These are phyloP conservation scores for Cirrhinus molitorella DNA, from an alignment of 2,797 vertebrate genomes.

Conservation along the genomic window DNA sequence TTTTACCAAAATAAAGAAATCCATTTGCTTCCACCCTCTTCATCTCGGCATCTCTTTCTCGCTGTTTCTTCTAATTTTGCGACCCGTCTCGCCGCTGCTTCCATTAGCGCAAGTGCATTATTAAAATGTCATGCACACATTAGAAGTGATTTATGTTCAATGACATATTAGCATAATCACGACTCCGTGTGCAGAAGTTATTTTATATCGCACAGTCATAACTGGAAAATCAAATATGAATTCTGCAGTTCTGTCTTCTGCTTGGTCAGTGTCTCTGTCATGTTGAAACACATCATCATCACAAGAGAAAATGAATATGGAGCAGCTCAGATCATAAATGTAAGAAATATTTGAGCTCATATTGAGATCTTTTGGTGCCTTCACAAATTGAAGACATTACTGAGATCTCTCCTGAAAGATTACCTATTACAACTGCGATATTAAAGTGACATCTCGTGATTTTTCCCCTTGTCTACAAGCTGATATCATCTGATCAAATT, in stretches of 20 bases:
- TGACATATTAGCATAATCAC: slow-evolving; percentile 29
- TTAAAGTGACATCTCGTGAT: not conserved
- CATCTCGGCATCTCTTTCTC: not conserved
- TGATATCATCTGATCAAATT: not conserved
- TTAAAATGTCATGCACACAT: slow-evolving; percentile 27
- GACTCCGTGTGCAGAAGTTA: not conserved
- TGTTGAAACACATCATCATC: not conserved
- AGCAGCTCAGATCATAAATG: not conserved
- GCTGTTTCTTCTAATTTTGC: not conserved
- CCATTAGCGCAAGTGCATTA: not conserved
- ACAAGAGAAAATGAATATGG: not conserved
- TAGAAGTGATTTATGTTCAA: slow-evolving; percentile 16
- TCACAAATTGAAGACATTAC: not conserved
- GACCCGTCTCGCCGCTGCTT: not conserved
- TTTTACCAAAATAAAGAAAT: slow-evolving; percentile 37
- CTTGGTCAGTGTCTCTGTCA: not conserved
- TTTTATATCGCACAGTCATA: not conserved
- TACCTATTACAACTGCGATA: not conserved
- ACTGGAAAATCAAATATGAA: slow-evolving; percentile 3
- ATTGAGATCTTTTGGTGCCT: not conserved
- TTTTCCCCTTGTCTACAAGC: not conserved
- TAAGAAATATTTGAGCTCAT: not conserved
- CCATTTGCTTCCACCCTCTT: slow-evolving; percentile 21
- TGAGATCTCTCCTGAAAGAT: not conserved
- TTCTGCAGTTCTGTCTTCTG: not conserved